phyloP scores from a whole-genome alignment of 2,797 vertebrate genomes.

The Harpagifer antarcticus region DNA sequence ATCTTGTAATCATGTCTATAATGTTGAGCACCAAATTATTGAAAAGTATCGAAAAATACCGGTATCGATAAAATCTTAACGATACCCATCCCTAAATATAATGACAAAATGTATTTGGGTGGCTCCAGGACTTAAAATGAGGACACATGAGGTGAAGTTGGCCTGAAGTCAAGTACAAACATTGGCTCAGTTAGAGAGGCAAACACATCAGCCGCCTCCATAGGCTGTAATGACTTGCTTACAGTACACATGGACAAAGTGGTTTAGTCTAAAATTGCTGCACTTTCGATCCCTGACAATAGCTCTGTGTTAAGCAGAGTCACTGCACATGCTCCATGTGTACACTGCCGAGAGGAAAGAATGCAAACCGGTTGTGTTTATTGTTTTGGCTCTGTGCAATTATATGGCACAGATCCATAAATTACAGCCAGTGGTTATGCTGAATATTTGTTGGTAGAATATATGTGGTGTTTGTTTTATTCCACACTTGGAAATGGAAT shows the following conservation, averaged over 20 bases:
- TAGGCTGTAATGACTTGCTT: constrained; percentile 43
- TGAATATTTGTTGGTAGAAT: background rate
- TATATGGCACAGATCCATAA: background rate
- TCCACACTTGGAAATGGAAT: background rate
- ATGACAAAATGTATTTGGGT: no score
- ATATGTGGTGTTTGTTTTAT: background rate
- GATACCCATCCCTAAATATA: no score
- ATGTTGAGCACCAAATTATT: no score
- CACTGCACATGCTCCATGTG: constrained; percentile 6
- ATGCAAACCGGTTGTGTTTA: background rate
- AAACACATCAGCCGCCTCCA: constrained; percentile 40
- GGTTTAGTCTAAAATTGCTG: constrained; percentile 29
- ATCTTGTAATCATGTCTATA: no score
- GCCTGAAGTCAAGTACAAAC: background rate
- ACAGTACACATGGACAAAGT: constrained; percentile 21
- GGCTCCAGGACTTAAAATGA: background rate
- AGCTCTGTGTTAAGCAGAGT: background rate
- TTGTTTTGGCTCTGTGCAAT: background rate
- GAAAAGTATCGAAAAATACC: no score
- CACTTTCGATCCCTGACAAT: background rate
- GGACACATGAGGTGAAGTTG: background rate
- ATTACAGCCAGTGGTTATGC: background rate
- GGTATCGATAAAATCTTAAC: no score
- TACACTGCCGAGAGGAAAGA: constrained; percentile 10
- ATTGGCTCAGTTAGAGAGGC: constrained; percentile 14